These are phyloP conservation scores for Stomorhina lunata DNA, from an alignment of 2,888 invertebrate genomes.

Conservation along the genomic window DNA sequence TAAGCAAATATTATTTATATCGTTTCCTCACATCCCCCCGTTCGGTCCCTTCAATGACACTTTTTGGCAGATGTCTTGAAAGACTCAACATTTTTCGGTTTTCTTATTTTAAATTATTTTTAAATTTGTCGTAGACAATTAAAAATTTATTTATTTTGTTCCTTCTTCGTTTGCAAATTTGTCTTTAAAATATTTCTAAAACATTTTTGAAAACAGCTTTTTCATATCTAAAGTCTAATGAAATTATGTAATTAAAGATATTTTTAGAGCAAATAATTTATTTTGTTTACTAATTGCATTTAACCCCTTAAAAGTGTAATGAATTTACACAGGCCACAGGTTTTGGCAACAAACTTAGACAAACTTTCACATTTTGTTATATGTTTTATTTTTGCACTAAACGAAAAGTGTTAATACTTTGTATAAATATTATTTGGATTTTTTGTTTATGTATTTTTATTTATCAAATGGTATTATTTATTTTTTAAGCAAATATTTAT, in stretches of 20 bases:
- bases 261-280: neutral
- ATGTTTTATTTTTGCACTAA: no score
- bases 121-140: constrained; percentile 37
- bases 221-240: neutral
- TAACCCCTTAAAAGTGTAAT: neutral
- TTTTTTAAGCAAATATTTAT: no score
- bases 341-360: neutral
- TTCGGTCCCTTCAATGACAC: neutral
- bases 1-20: neutral
- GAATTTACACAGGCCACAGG: no score
- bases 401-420: no score
- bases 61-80: constrained; percentile 35
- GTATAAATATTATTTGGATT: neutral
- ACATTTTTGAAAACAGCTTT: constrained; percentile 23
- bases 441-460: no score
- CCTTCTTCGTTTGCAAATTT: neutral
- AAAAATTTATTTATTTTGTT: neutral
- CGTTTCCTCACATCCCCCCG: neutral
- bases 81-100: neutral
- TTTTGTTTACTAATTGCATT: neutral
- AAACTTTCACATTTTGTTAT: neutral
- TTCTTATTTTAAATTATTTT: constrained; percentile 12
- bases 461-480: no score
- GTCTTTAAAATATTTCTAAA: neutral
- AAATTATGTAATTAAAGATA: constrained; percentile 4